Evolutionary conservation across 2,797 vertebrate genomes (phyloP), one percentile per base, ranked within the genome.

Genomic region (Anguilla anguilla): DNA sequence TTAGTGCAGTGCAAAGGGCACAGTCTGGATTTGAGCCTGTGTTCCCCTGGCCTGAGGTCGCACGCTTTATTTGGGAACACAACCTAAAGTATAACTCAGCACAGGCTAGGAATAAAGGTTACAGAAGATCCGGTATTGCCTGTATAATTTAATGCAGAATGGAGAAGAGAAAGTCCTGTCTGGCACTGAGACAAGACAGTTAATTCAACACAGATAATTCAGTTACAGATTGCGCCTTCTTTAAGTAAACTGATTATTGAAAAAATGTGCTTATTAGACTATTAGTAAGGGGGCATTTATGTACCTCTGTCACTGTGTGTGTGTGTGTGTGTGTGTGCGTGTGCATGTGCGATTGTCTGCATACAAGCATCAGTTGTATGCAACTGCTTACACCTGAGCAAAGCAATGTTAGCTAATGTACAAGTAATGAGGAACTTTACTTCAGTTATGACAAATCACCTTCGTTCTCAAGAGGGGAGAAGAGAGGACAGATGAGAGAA

Each of bases 131-230:
- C 93, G 91, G 94, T 95, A 95, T 93, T 94, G 94, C 92, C 93
- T 93, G 92, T 93, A 95, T 96, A 95, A 96, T 95, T 94, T 93
- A 94, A 92, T 88, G 90, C 94, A 95, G 95, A 95, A 90, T 92
- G 90, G 83, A 93, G 93, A 94, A 90, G 94, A 93, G 93, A 96
- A 95, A 96, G 95, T 94, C 92, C 91, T 92, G 93, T 95, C 94
- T 96, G 95, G 95, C 91, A 92, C 88, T 86, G 90, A 90, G 90
- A 94, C 92, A 93, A 92, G 90, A 85, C 91, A 82, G 92, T 93
- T 96, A 95, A 95, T 94, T 94, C 91, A 93, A 94, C 81, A 85
- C 95, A 96, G 95, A 87, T 89, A 86, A 64, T 90, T 92, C 87
- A 90, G 92, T 93, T 92, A 89, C 89, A 91, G 91, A 93, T 92